Percentiles rank a stretch among this genome's conserved stretches.
phyloP scores from a whole-genome alignment of 2,888 invertebrate genomes.

The Epistrophe eligans region DNA sequence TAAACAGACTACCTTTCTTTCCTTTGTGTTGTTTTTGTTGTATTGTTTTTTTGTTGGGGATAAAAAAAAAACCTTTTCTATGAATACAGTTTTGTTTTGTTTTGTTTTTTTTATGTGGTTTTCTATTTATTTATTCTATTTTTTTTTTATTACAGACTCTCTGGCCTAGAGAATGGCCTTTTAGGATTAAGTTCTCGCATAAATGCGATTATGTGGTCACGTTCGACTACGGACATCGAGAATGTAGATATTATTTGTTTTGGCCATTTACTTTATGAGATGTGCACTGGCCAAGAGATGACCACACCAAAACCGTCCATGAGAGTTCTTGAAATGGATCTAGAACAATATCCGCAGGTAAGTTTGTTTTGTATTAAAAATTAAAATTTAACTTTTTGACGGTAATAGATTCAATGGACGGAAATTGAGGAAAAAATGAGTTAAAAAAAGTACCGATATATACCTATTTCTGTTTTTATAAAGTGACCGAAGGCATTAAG shows the following conservation, averaged over 20 bases:
- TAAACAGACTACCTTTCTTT: constrained; percentile 2
- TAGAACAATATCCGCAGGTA: constrained; percentile 90
- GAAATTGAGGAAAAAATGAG: no score
- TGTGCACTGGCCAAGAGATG: constrained; percentile 94
- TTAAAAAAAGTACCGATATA: no score
- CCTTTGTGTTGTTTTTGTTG: background rate
- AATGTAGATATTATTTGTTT: constrained; percentile 89
- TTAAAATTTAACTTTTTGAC: no score
- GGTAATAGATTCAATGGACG: no score
- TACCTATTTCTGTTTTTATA: no score
- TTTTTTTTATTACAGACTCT: constrained; percentile 86
- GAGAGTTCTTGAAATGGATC: constrained; percentile 88
- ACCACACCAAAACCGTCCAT: constrained; percentile 90
- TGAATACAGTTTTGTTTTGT: constrained; percentile 18
- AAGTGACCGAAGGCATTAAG: no score
- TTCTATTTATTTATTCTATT: constrained; percentile 29
- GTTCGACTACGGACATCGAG: constrained; percentile 84
- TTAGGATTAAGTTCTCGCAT: constrained; percentile 88
- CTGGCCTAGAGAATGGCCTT: constrained; percentile 94
- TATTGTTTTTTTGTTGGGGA: background rate
- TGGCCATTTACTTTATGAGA: constrained; percentile 95
- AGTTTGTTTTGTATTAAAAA: background rate
- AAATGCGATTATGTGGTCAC: constrained; percentile 85
- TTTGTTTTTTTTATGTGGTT: background rate
- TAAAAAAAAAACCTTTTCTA: constrained; percentile 29